A percentile compares a stretch with the other conserved stretches of the same genome.
These are phyloP conservation scores for Linyphia triangularis DNA, from an alignment of 2,888 invertebrate genomes.

Conservation along the genomic window DNA sequence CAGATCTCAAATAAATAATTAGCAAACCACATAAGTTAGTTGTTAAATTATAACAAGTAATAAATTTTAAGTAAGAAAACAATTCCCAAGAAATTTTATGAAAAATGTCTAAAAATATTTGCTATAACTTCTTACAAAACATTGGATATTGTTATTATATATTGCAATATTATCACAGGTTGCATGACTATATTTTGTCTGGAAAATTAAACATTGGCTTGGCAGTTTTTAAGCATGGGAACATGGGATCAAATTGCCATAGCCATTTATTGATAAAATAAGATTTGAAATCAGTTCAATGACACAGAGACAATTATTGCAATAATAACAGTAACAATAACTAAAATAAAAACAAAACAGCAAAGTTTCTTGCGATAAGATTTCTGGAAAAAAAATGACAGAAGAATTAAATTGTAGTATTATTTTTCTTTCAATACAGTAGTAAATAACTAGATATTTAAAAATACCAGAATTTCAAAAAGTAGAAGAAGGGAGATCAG, in stretches of 20 bases:
- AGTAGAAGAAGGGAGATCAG: too few relatives aligned
- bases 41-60: too few relatives aligned
- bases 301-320: constrained; percentile 55
- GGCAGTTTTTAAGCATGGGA: background rate
- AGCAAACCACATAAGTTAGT: too few relatives aligned
- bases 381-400: constrained; percentile 53
- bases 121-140: background rate
- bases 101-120: background rate
- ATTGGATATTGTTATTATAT: constrained; percentile 1
- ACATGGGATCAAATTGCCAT: background rate
- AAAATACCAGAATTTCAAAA: too few relatives aligned
- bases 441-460: too few relatives aligned
- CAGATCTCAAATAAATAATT: too few relatives aligned
- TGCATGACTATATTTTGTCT: constrained; percentile 66
- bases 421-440: too few relatives aligned
- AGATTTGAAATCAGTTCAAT: constrained; percentile 10
- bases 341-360: constrained; percentile 57
- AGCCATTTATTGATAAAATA: background rate
- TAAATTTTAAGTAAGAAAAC: too few relatives aligned
- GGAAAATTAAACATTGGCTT: constrained; percentile 40
- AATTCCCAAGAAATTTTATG: too few relatives aligned
- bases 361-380: constrained; percentile 65
- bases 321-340: constrained; percentile 46
- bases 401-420: background rate
- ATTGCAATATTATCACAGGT: constrained; percentile 66